Evolutionary conservation across 2,797 vertebrate genomes (phyloP), one percentile per base, ranked within the genome.

Genomic region (Microcaecilia unicolor): DNA sequence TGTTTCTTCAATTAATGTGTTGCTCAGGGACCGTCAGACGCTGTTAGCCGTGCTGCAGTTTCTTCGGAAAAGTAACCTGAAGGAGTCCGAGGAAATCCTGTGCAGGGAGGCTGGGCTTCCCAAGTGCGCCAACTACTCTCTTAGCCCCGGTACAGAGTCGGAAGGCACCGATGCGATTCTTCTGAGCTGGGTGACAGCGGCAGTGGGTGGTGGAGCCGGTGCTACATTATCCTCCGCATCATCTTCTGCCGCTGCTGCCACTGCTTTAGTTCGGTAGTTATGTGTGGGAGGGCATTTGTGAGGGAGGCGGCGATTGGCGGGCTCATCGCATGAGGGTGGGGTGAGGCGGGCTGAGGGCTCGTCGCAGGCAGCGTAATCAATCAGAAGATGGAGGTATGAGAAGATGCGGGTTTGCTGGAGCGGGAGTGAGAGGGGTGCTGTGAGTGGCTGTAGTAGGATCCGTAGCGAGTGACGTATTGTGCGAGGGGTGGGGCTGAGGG

Each of bases 1-100:
- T n/a, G n/a, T n/a, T n/a, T n/a, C n/a, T n/a, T n/a, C n/a, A n/a
- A n/a, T n/a, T n/a, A n/a, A n/a, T n/a, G n/a, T n/a, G n/a, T n/a
- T n/a, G n/a, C n/a, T n/a, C n/a, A n/a, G n/a, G 53, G 90, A 97
- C 43, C 85, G 91, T 44, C 87, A 93, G 76, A 93, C 91, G 5
- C 72, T 98, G 10, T 71, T 93, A 58, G 93, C 93, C 0, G 93
- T 97, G 21, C 66, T 98, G 58, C 93, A 93, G 45, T 97, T 95
- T 58, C 76, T 98, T 24, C 79, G 57, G 59, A 90, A 89, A 57
- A 97, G 85, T 67, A 96, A 96, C 41, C 74, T 98, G 19, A 71
- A 65, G 4, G 93, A 96, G 72, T 93, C 93, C 6, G 93, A 88
- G 26, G 92, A 98, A 15, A 91, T 92, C 12, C 58, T 98, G 40